Evolutionary conservation across 2,113 vertebrate species (phyloP).

Genomic region (Ondatra zibethicus): DNA sequence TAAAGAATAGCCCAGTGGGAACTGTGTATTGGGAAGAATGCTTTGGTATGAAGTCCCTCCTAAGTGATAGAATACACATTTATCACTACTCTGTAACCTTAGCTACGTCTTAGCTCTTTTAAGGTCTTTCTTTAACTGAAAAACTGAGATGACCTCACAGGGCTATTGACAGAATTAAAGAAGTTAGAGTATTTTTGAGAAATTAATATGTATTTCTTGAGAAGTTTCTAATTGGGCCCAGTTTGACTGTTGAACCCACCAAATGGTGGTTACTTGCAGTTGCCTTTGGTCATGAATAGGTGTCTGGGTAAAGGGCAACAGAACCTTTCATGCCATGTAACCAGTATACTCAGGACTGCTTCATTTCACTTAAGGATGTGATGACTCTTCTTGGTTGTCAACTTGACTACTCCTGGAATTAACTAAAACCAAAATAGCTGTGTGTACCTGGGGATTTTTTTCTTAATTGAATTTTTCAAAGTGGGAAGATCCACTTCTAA

Average conservation of each 20-base stretch:
- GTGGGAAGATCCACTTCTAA: background rate
- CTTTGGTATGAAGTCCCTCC: background rate
- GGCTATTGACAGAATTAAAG: background rate
- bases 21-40: background rate
- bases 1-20: background rate
- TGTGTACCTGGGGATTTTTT: background rate
- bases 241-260: background rate
- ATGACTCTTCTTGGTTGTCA: background rate
- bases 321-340: background rate
- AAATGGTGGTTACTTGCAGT: background rate
- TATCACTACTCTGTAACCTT: background rate
- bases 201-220: background rate
- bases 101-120: background rate
- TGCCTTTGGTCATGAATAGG: background rate
- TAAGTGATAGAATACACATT: background rate
- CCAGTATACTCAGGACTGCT: background rate
- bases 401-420: background rate
- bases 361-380: background rate
- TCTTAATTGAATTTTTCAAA: background rate
- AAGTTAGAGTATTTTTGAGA: background rate
- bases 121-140: background rate
- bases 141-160: background rate
- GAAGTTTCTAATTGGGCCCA: background rate
- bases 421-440: background rate
- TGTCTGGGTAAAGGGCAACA: background rate